phyloP scores from a whole-genome alignment of 1,140 invertebrate genomes.

The Drosophila sulfurigaster region DNA sequence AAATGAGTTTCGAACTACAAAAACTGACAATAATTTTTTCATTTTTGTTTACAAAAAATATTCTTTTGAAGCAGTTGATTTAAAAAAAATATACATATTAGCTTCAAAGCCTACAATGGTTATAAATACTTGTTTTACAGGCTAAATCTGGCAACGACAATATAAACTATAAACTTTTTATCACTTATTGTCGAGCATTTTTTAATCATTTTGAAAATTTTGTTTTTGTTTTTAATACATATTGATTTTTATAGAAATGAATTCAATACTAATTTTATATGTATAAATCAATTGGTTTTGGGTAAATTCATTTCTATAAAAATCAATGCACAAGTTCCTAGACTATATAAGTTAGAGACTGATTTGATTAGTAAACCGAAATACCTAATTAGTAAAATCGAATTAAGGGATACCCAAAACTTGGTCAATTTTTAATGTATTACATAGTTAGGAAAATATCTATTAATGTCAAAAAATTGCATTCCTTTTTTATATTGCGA shows the following conservation, averaged over 20 bases:
- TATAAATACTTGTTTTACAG: conserved; percentile 44
- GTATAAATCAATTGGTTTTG: background rate
- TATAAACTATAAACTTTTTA: conserved; percentile 31
- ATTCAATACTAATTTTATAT: conserved; percentile 1
- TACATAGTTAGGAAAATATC: background rate
- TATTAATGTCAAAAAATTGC: background rate
- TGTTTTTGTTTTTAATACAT: conserved; percentile 13
- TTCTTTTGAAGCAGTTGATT: conserved; percentile 19
- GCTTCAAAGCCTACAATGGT: conserved; percentile 31
- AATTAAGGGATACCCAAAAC: conserved; percentile 21
- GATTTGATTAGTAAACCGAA: conserved; percentile 14
- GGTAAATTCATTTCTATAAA: conserved; percentile 12
- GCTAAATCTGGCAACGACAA: conserved; percentile 41
- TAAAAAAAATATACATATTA: conserved; percentile 35
- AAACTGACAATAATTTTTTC: conserved; percentile 15
- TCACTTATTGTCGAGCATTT: conserved; percentile 31
- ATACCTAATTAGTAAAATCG: conserved; percentile 15
- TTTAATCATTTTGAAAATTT: conserved; percentile 14
- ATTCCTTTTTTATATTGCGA: background rate
- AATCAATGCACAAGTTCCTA: conserved; percentile 15
- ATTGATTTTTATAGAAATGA: conserved; percentile 10
- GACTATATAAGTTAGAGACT: conserved; percentile 15
- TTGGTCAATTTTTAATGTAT: background rate
- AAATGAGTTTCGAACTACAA: conserved; percentile 28
- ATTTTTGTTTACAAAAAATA: conserved; percentile 22